Evolutionary conservation across 2,113 vertebrate species (phyloP).

Genomic region (Procapra przewalskii): DNA sequence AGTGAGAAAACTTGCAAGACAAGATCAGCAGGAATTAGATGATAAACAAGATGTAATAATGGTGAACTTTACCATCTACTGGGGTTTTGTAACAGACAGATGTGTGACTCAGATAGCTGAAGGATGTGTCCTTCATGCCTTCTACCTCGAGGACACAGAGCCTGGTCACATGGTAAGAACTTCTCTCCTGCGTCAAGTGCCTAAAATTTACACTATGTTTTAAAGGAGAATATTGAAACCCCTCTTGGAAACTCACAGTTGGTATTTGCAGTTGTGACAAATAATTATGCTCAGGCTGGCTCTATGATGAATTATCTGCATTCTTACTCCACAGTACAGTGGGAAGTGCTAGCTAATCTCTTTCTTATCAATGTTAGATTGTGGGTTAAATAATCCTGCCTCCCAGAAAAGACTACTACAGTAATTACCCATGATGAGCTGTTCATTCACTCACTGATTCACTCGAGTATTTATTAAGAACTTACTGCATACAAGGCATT

Average conservation of each 20-base stretch:
- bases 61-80: neutral
- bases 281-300: neutral
- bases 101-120: neutral
- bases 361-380: neutral
- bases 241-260: neutral
- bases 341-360: neutral
- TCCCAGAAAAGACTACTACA: neutral
- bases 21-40: neutral
- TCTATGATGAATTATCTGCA: neutral
- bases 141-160: neutral
- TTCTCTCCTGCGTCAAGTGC: neutral
- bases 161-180: neutral
- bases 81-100: neutral
- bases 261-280: neutral
- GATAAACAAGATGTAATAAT: neutral
- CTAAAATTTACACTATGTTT: neutral
- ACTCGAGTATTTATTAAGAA: neutral
- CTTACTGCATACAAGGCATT: neutral
- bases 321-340: neutral
- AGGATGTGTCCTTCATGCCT: accelerated
- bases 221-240: neutral
- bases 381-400: neutral
- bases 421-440: neutral
- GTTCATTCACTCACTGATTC: neutral
- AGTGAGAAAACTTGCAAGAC: neutral